Conservation (phyloP, 2,888 invertebrate genomes). For the Carterocephalus palaemon region DNA sequence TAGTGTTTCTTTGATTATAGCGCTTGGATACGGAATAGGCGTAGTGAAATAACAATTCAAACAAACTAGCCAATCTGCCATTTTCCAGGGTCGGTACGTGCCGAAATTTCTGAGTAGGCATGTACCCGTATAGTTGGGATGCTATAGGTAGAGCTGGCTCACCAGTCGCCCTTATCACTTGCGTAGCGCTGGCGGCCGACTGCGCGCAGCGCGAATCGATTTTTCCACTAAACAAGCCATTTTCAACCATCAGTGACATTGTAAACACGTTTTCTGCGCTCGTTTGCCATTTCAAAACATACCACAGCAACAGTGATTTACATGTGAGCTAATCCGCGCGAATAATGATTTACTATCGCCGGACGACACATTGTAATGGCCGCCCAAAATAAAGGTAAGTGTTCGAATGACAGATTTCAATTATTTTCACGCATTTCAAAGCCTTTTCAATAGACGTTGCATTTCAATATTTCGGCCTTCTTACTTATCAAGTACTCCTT, state of each 20-base stretch:
- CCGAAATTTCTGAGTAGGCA: slow-evolving; percentile 38
- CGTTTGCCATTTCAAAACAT: slow-evolving; percentile 37
- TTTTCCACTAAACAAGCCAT: slow-evolving; percentile 70
- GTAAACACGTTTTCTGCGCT: slow-evolving; percentile 61
- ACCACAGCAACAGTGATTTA: slow-evolving; percentile 38
- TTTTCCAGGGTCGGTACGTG: slow-evolving; percentile 36
- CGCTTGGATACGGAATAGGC: slow-evolving; percentile 1
- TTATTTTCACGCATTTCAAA: slow-evolving; percentile 20
- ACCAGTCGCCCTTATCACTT: slow-evolving; percentile 54
- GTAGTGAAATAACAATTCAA: slow-evolving; percentile 26
- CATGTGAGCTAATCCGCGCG: slow-evolving; percentile 52
- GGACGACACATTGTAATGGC: slow-evolving; percentile 57
- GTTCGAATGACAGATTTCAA: slow-evolving; percentile 26
- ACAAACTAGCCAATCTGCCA: slow-evolving; percentile 34
- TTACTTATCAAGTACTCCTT: slow-evolving; percentile 36
- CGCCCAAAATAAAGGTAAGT: slow-evolving; percentile 70
- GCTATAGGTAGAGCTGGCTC: slow-evolving; percentile 34
- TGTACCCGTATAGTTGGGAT: slow-evolving; percentile 37
- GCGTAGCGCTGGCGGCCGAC: slow-evolving; percentile 45
- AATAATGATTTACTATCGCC: slow-evolving; percentile 57
- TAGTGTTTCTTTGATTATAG: neutral
- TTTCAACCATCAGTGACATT: slow-evolving; percentile 60
- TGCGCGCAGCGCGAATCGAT: slow-evolving; percentile 74
- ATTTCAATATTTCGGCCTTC: neutral
- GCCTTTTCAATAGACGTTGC: slow-evolving; percentile 12